Evolutionary conservation across 2,113 vertebrate species (phyloP), one percentile per base, ranked within the genome.

Genomic region (Fukomys damarensis): DNA sequence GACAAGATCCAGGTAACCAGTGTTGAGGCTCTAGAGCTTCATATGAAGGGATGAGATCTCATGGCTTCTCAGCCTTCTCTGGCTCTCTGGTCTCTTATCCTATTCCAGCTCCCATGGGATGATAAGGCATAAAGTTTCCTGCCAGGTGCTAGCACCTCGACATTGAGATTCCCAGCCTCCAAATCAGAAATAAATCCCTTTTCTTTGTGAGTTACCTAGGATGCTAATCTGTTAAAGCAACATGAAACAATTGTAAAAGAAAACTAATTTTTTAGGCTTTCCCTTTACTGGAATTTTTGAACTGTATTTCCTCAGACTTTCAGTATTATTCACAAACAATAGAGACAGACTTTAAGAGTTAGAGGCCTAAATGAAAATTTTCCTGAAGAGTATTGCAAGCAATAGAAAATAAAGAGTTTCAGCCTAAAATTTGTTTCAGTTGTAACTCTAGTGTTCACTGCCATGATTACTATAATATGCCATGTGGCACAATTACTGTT

Each of bases 401-500:
- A 66, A 59, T 82, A 32, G 86, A 86, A 95, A 96, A 92, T 92
- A 95, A 96, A 79, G 70, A 86, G 74, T 66, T 93, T 84, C 22
- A 94, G 74, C 13, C 35, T 49, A 0, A 87, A 96, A 93, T 82
- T 92, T 66, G 80, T 89, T 32, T 5, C 63, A 85, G n/a, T 41
- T 92, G 41, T 88, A 93, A 89, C 80, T 91, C 61, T 19, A 84
- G 61, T 85, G 58, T 68, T 97, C 92, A 80, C 68, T 86, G 30
- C n/a, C 86, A 22, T 87, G 87, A 96, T 90, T 92, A 93, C 92
- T 94, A 49, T 77, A 96, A 82, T 86, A 77, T 61, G 63, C 58
- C 85, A 26, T 92, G 54, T 96, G 16, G 81, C 72, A 92, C 88
- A 92, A 38, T 89, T 97, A 76, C 46, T 91, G 89, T 80, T 98